phyloP scores from a whole-genome alignment of 2,113 vertebrate genomes.

The Caranx melampygus region DNA sequence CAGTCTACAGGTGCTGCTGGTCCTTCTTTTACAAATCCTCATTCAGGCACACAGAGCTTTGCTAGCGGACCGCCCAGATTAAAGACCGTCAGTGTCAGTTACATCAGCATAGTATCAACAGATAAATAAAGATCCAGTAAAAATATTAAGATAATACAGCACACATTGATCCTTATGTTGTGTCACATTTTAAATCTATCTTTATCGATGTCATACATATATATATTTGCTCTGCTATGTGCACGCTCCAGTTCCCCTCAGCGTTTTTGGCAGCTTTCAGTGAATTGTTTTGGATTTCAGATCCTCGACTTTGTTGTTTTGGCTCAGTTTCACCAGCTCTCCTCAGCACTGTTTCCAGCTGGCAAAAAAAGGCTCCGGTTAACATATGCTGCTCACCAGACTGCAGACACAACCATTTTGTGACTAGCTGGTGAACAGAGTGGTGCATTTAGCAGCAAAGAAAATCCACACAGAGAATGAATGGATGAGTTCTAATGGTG shows the following conservation, averaged over 20 bases:
- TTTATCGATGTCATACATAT: background rate
- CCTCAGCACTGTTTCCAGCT: background rate
- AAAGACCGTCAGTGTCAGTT: background rate
- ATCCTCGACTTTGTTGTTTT: background rate
- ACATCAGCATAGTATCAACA: background rate
- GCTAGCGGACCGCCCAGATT: background rate
- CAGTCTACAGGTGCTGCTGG: background rate
- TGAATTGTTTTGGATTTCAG: background rate
- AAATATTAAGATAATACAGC: background rate
- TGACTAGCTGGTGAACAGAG: background rate
- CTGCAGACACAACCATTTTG: background rate
- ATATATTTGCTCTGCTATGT: background rate
- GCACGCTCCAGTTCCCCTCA: background rate
- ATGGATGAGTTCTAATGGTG: background rate
- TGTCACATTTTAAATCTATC: background rate
- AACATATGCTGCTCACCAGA: background rate
- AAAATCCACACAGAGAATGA: no score
- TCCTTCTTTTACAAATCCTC: background rate
- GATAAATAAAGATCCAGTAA: background rate
- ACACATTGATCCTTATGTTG: background rate
- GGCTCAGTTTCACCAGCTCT: conserved; percentile 2
- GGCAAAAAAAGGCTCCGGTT: background rate
- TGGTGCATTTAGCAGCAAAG: background rate
- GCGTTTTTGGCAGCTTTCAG: background rate
- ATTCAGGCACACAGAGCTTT: background rate